phyloP scores from a whole-genome alignment of 1,140 invertebrate species.

The Arctopsyche grandis region DNA sequence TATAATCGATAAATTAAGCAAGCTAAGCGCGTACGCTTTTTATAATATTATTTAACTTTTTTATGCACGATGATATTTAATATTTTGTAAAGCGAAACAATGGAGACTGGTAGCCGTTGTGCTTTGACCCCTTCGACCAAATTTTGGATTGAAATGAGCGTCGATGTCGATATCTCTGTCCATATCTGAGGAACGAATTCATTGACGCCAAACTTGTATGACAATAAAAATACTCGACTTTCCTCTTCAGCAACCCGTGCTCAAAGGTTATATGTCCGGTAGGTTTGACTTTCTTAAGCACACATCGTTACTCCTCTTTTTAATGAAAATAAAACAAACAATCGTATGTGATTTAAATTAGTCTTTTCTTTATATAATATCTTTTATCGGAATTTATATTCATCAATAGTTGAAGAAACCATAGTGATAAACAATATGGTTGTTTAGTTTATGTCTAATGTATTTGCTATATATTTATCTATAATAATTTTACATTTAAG shows the following conservation, averaged over 20 bases:
- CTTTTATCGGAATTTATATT: too few species aligned
- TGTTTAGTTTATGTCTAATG: too few species aligned
- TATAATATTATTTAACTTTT: too few species aligned
- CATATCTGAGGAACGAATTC: constrained; percentile 3
- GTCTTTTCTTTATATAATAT: too few species aligned
- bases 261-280: constrained; percentile 33
- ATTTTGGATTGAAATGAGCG: not conserved
- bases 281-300: constrained; percentile 22
- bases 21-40: not conserved
- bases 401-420: too few species aligned
- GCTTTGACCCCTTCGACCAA: not conserved
- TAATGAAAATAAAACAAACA: not conserved
- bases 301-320: not conserved
- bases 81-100: constrained; percentile 1
- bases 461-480: too few species aligned
- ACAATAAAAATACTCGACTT: constrained; percentile 47
- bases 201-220: constrained; percentile 41
- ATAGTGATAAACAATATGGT: too few species aligned
- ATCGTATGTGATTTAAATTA: too few species aligned
- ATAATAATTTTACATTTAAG: too few species aligned
- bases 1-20: constrained; percentile 10
- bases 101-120: not conserved
- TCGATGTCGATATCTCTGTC: not conserved
- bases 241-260: constrained; percentile 26
- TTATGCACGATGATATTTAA: constrained; percentile 7